A percentile compares a stretch with the other conserved stretches of the same genome.
These are phyloP conservation scores for Acanthurus tractus DNA, from an alignment of 2,797 vertebrate species.

Conservation along the genomic window DNA sequence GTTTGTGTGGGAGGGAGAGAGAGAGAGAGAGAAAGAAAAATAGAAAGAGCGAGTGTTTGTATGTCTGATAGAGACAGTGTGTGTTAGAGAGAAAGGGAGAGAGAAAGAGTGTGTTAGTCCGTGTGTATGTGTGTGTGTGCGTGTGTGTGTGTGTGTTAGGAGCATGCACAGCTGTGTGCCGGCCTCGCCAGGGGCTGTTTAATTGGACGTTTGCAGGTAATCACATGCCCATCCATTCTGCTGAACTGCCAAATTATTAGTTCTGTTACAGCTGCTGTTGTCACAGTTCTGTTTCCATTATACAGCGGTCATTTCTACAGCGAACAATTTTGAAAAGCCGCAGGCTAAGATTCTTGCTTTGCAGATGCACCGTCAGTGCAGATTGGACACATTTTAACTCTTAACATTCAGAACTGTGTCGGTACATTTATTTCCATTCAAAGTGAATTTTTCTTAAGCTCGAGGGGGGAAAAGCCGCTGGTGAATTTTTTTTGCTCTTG, in stretches of 20 bases:
- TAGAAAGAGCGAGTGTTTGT: too few species aligned
- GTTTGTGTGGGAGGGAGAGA: too few species aligned
- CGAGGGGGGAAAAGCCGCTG: conserved; percentile 10
- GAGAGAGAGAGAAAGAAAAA: too few species aligned
- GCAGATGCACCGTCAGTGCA: conserved; percentile 10
- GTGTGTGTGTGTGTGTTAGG: conserved; percentile 27
- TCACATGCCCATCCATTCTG: conserved; percentile 68
- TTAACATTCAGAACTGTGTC: conserved; percentile 5
- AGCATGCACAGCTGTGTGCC: conserved; percentile 68
- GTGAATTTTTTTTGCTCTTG: conserved; percentile 50
- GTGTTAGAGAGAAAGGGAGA: too few species aligned
- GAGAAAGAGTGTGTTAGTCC: too few species aligned
- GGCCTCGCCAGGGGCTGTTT: conserved; percentile 65
- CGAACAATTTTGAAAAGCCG: conserved; percentile 14
- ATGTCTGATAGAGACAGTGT: too few species aligned
- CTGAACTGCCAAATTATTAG: conserved; percentile 74
- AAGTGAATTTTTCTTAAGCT: conserved; percentile 50
- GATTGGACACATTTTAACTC: conserved; percentile 34
- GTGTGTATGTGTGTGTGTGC: conserved; percentile 13
- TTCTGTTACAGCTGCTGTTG: conserved; percentile 68
- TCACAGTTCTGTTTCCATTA: conserved; percentile 44
- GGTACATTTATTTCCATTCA: conserved; percentile 12
- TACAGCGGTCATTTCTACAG: conserved; percentile 43
- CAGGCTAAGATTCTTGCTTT: conserved; percentile 4
- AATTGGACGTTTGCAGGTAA: conserved; percentile 76